A percentile compares a stretch with the other conserved stretches of the same genome.
These are phyloP conservation scores for Brachionus koreanus DNA, from an alignment of 1,140 invertebrate genomes.

Conservation along the genomic window DNA sequence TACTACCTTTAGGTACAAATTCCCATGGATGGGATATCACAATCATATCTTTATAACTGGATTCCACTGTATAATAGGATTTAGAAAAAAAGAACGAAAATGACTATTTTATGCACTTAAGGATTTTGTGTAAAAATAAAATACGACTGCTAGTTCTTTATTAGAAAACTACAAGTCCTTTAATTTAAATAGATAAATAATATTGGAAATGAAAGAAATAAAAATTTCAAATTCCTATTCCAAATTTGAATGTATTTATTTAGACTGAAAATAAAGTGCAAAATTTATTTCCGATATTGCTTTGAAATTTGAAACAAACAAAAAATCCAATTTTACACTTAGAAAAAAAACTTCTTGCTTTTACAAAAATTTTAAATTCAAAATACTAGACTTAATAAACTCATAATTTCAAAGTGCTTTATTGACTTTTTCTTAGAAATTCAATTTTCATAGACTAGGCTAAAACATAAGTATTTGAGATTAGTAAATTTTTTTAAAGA, in stretches of 20 bases:
- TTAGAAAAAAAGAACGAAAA: not conserved
- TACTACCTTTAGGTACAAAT: slow-evolving; percentile 44
- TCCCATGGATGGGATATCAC: slow-evolving; percentile 44
- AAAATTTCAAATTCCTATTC: not conserved
- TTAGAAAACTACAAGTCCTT: not conserved
- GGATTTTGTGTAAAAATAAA: not conserved
- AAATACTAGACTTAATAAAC: too few species aligned
- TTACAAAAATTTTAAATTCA: too few species aligned
- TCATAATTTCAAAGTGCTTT: too few species aligned
- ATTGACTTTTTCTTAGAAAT: too few species aligned
- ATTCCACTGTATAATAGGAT: slow-evolving; percentile 43
- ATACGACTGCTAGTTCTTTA: not conserved
- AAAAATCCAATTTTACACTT: too few species aligned
- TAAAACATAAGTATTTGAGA: too few species aligned
- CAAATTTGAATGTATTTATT: not conserved
- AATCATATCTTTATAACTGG: slow-evolving; percentile 42
- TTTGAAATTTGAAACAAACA: too few species aligned
- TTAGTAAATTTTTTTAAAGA: too few species aligned
- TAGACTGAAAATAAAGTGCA: not conserved
- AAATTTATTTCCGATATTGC: not conserved
- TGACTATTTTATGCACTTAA: not conserved
- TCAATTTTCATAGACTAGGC: too few species aligned
- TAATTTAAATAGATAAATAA: not conserved
- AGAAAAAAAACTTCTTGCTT: too few species aligned
- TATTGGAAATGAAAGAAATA: not conserved